Evolutionary conservation across 2,113 vertebrate species (phyloP), one percentile per base, ranked within the genome.

Genomic region (Tinamus guttatus): DNA sequence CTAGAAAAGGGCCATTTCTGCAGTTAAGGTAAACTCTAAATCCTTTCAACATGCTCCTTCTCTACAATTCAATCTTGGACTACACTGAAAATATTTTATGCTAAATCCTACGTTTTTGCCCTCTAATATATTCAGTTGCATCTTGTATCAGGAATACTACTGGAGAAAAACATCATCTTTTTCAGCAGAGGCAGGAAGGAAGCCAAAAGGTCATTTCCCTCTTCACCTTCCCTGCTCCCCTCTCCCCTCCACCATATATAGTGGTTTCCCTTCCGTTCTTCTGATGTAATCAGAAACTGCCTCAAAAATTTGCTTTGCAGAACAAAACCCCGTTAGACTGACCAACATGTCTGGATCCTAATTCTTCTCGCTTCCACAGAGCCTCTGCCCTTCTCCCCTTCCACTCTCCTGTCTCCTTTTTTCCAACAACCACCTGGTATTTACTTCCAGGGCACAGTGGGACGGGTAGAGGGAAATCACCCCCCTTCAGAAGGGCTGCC

Each of bases 121-220:
- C 36, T 62, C 27, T 63, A 87, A 67, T 28, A 84, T 8, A 93
- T 47, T 11, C 22, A 70, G 52, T 9, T 3, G 54, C 28, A 58
- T 32, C 54, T 32, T 67, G 51, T 38, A 63, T 6, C 28, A 87
- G 38, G 51, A 38, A 78, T 3, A 16, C 20, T 84, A 18, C 71
- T 62, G 69, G 59, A 85, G 96, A 92, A 56, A 85, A 13, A 40
- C n/a, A 70, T 17, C 8, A 12, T 6, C 38, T 68, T 83, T 88
- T 60, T 58, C 82, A 90, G 65, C 27, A 90, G 51, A 90, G 38
- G 27, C 40, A 79, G 80, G 80, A 84, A 95, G 79, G 65, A 85
- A 91, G 18, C 13, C 78, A 95, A 93, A 89, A 19, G 1, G 6
- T 78, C 70, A 63, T 84, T 88, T 81, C 5, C 36, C 12, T 36